Percentiles rank a stretch among this genome's conserved stretches.
These are phyloP conservation scores for Tyto alba DNA, from an alignment of 2,113 vertebrate genomes.

Conservation along the genomic window DNA sequence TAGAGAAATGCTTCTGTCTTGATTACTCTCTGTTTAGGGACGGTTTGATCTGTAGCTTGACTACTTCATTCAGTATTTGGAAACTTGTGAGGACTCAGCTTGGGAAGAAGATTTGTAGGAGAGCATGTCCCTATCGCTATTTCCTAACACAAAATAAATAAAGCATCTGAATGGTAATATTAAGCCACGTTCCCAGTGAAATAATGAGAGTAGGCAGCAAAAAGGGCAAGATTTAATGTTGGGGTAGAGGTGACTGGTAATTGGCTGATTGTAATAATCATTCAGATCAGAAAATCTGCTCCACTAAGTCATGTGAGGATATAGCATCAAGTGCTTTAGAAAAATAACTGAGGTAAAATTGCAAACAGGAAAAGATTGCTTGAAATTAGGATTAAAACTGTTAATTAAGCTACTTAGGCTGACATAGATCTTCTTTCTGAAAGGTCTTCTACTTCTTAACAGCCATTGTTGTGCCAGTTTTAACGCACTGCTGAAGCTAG, in stretches of 20 bases:
- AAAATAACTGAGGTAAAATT: neutral
- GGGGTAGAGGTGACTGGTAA: neutral
- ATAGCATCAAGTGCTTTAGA: neutral
- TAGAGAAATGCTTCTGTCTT: neutral
- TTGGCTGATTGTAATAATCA: neutral
- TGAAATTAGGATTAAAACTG: neutral
- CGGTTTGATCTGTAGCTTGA: neutral
- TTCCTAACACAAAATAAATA: neutral
- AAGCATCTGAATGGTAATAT: neutral
- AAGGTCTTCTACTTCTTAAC: neutral
- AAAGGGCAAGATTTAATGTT: neutral
- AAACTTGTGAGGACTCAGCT: neutral
- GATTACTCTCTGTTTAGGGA: neutral
- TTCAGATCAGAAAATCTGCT: neutral
- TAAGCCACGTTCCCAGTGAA: neutral
- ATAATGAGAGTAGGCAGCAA: neutral
- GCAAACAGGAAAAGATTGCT: neutral
- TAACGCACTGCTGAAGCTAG: neutral
- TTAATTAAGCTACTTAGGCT: neutral
- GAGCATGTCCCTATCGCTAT: rapidly evolving
- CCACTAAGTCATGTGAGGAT: neutral
- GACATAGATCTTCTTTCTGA: neutral
- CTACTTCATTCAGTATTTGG: neutral
- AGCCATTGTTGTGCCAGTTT: neutral
- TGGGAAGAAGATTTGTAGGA: neutral